Percentiles rank a stretch among this genome's conserved stretches.
These are phyloP conservation scores for Panopea generosa DNA, from an alignment of 2,888 invertebrate genomes.

Conservation along the genomic window DNA sequence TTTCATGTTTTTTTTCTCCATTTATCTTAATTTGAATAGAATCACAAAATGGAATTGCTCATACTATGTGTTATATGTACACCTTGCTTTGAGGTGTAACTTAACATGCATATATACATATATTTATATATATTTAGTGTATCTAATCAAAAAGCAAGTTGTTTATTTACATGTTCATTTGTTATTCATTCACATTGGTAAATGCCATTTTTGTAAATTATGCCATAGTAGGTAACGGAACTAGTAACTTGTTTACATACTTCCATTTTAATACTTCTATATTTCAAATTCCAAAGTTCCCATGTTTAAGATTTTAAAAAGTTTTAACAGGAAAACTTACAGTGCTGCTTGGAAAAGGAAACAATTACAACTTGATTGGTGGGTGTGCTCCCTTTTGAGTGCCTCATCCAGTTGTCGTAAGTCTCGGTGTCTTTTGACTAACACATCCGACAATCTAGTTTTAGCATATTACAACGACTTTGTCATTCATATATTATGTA, in stretches of 20 bases:
- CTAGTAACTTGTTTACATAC: neutral
- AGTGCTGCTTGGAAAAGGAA: constrained; percentile 12
- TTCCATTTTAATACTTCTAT: constrained; percentile 2
- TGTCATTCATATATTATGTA: constrained; percentile 69
- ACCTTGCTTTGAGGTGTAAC: constrained; percentile 38
- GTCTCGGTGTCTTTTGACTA: constrained; percentile 59
- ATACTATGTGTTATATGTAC: constrained; percentile 38
- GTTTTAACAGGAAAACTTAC: neutral
- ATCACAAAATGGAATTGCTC: constrained; percentile 58
- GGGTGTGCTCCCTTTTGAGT: constrained; percentile 83
- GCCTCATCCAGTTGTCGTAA: constrained; percentile 57
- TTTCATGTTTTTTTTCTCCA: constrained; percentile 22
- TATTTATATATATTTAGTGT: constrained; percentile 63
- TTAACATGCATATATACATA: constrained; percentile 66
- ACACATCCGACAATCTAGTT: constrained; percentile 78
- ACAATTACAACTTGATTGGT: neutral
- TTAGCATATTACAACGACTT: constrained; percentile 76
- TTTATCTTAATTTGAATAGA: constrained; percentile 37
- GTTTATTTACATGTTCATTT: constrained; percentile 67
- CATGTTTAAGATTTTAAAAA: constrained; percentile 3
- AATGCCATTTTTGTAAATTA: constrained; percentile 34
- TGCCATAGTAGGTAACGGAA: constrained; percentile 21
- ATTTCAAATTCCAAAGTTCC: constrained; percentile 10
- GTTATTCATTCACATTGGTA: constrained; percentile 63
- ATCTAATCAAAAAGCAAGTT: constrained; percentile 69